phyloP scores from a whole-genome alignment of 2,797 vertebrate species.

The Vultur gryphus region DNA sequence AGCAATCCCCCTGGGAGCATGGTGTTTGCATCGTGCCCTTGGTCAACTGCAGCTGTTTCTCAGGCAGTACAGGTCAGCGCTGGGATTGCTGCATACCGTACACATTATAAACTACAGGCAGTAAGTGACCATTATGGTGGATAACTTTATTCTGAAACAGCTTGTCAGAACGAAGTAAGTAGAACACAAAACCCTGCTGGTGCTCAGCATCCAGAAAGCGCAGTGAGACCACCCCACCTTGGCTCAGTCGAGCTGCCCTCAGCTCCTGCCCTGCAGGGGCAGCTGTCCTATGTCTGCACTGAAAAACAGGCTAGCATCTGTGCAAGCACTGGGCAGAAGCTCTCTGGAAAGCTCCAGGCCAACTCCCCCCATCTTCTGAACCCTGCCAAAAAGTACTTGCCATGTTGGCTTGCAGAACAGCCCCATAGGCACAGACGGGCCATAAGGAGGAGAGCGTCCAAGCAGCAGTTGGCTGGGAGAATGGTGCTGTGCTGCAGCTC shows the following conservation, averaged over 20 bases:
- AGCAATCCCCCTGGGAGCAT: neutral
- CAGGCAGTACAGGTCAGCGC: neutral
- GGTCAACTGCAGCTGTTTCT: neutral
- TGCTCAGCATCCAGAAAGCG: neutral
- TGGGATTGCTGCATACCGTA: neutral
- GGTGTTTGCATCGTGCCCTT: neutral
- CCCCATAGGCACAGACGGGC: neutral
- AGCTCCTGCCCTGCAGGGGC: neutral
- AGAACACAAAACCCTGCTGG: neutral
- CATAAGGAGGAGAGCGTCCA: neutral
- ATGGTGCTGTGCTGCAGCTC: neutral
- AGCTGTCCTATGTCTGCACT: neutral
- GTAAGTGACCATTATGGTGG: neutral
- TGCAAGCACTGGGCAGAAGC: neutral
- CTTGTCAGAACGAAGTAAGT: neutral
- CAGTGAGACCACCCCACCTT: neutral
- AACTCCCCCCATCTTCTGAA: neutral
- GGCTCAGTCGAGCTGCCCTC: neutral
- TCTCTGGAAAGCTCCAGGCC: neutral
- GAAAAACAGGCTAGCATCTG: neutral
- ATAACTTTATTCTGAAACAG: slow-evolving; percentile 37
- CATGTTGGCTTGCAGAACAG: neutral
- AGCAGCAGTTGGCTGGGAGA: neutral
- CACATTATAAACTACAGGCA: neutral
- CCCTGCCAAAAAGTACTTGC: neutral